Evolutionary conservation across 2,113 vertebrate genomes (phyloP), one percentile per base, ranked within the genome.

Genomic region (Hucho hucho): DNA sequence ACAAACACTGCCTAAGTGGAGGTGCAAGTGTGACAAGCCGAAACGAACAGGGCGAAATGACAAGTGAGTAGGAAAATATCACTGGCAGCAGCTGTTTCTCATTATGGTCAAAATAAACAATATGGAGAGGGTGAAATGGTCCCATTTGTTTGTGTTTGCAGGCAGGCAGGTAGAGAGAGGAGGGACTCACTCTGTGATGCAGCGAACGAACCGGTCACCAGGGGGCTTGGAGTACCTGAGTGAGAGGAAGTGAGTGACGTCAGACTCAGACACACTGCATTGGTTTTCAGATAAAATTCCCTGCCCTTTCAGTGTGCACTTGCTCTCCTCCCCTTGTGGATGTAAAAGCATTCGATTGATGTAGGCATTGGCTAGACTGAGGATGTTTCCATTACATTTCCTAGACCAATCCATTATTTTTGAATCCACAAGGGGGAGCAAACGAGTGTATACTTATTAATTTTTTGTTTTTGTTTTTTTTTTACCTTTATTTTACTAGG

Each of bases 171-270:
- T 6, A 46, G 74, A 80, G 78, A 83, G 64, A 78, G 77, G 77
- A 64, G 65, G 46, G 87, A 94, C 95, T 95, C 94, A 96, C 94
- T 95, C 90, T 93, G 95, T 76, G 94, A 88, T 89, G 95, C 87
- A 83, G 94, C 89, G 86, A 96, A 96, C 75, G 95, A 87, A 72
- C 89, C 93, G 91, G 94, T 94, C 92, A 96, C 93, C 93, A 95
- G 92, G 86, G 95, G 95, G 91, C 94, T 96, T 75, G 94, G 81
- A 20, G 94, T 92, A 92, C 96, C 96, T 98, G 93, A 78, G 89
- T 91, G 92, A 86, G 86, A 93, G 76, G 74, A 89, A 43, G 78
- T 65, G 68, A 46, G 46, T 67, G 65, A 66, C 56, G 64, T 75
- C 71, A 11, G 28, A 37, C 72, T 24, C 24, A 25, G 22, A 43